A percentile compares a stretch with the other conserved stretches of the same genome.
Evolutionary conservation across 2,797 vertebrate species (phyloP).

Genomic region (Schizopygopsis pylzovi): DNA sequence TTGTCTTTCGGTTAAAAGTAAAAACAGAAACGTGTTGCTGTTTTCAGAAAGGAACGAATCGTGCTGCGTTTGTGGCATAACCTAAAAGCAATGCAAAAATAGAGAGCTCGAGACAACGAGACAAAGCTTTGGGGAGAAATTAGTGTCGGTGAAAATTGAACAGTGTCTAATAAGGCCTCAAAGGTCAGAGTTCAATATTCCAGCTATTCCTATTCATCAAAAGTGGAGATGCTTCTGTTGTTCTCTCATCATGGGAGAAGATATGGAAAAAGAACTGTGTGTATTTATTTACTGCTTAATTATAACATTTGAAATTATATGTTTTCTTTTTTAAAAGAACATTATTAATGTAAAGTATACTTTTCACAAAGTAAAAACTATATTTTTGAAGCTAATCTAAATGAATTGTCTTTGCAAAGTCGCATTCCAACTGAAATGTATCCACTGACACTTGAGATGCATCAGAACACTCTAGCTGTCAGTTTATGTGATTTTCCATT

Average conservation of each 20-base stretch:
- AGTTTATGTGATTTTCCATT: constrained; percentile 64
- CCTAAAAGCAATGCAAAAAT: constrained; percentile 14
- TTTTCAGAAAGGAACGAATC: constrained; percentile 2
- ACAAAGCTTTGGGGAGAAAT: constrained; percentile 2
- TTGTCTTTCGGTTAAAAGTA: constrained; percentile 23
- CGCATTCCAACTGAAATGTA: background rate
- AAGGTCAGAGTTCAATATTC: constrained; percentile 57
- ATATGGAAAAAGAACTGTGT: constrained; percentile 13
- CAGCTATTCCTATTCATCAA: constrained; percentile 56
- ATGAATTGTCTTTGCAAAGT: constrained; percentile 2
- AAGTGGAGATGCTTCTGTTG: constrained; percentile 52
- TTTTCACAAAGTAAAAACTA: background rate
- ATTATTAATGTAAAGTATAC: background rate
- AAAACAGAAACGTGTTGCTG: constrained; percentile 13
- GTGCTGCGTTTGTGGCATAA: constrained; percentile 14
- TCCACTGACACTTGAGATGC: constrained; percentile 60
- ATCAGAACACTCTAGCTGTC: constrained; percentile 59
- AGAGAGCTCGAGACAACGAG: background rate
- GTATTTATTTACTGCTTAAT: background rate
- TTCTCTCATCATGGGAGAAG: constrained; percentile 48
- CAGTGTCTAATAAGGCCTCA: constrained; percentile 24
- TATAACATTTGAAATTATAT: constrained; percentile 38
- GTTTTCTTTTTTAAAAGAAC: constrained; percentile 4
- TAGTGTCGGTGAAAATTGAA: constrained; percentile 25
- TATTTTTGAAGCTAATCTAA: background rate